phyloP scores from a whole-genome alignment of 2,113 vertebrate genomes.

The Egretta garzetta region DNA sequence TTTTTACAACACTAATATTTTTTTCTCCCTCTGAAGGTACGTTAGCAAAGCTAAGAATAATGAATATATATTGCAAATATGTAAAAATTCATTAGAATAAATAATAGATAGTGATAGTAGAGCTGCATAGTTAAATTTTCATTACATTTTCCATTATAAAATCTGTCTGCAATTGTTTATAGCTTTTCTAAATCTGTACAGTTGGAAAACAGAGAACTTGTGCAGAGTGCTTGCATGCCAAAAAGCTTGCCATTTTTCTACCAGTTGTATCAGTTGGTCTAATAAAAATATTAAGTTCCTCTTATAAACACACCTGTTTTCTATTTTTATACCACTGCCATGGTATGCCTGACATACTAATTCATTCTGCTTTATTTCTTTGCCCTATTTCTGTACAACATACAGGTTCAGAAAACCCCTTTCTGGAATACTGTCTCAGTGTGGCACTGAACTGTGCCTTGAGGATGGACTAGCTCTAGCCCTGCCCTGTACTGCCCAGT shows the following conservation, averaged over 20 bases:
- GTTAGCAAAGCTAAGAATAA: not conserved
- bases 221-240: not conserved
- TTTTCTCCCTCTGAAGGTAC: not conserved
- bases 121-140: not conserved
- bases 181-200: not conserved
- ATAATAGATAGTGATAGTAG: not conserved
- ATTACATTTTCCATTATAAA: not conserved
- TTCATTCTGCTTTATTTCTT: not conserved
- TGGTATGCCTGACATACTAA: not conserved
- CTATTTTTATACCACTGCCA: not conserved
- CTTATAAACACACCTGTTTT: not conserved
- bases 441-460: not conserved
- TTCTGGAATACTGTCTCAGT: not conserved
- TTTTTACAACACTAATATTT: not conserved
- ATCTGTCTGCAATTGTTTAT: not conserved
- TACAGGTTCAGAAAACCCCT: not conserved
- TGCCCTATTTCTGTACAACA: not conserved
- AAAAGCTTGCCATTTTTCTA: not conserved
- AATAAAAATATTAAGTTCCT: not conserved
- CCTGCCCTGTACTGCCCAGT: not conserved
- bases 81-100: not conserved
- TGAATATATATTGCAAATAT: not conserved
- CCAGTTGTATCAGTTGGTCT: not conserved
- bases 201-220: not conserved
- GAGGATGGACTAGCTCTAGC: not conserved